A percentile compares a stretch with the other conserved stretches of the same genome.
Evolutionary conservation across 2,888 invertebrate genomes (phyloP).

Genomic region (Drosophila acutilabella): DNA sequence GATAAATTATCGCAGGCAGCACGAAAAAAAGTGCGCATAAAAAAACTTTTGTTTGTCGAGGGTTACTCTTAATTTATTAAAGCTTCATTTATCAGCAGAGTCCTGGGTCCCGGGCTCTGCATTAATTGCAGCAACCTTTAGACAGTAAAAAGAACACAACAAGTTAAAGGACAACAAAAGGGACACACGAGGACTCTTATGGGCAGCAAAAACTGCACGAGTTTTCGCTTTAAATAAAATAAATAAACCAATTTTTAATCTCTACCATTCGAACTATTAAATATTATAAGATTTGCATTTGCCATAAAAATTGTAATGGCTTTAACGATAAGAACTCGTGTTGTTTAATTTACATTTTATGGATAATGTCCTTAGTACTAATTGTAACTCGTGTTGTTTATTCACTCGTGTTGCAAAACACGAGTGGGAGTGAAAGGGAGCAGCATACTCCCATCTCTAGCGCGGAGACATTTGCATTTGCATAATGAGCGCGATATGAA

Average conservation of each 20-base stretch:
- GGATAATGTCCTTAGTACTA: background rate
- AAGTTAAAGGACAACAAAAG: conserved; percentile 21
- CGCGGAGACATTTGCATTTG: conserved; percentile 35
- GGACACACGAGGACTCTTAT: conserved; percentile 2
- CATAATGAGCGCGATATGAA: conserved; percentile 63
- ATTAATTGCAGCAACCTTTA: conserved; percentile 61
- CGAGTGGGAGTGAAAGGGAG: too few species aligned
- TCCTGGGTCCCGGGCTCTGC: conserved; percentile 40
- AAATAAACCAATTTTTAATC: background rate
- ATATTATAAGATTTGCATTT: too few species aligned
- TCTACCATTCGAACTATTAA: too few species aligned
- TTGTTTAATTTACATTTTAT: too few species aligned
- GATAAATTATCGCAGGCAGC: conserved; percentile 71
- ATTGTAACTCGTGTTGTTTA: background rate
- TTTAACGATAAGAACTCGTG: too few species aligned
- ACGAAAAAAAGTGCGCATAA: conserved; percentile 23
- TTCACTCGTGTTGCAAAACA: background rate
- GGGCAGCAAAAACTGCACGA: conserved; percentile 6
- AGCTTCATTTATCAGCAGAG: conserved; percentile 74
- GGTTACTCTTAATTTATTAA: conserved; percentile 79
- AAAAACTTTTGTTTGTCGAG: conserved; percentile 30
- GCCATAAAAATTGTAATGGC: too few species aligned
- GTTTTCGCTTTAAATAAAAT: background rate
- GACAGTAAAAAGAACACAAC: conserved; percentile 15
- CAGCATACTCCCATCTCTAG: conserved; percentile 2